Base-by-base conservation (phyloP, 2,888 invertebrate genomes). In the Oscheius sp. region DNA sequence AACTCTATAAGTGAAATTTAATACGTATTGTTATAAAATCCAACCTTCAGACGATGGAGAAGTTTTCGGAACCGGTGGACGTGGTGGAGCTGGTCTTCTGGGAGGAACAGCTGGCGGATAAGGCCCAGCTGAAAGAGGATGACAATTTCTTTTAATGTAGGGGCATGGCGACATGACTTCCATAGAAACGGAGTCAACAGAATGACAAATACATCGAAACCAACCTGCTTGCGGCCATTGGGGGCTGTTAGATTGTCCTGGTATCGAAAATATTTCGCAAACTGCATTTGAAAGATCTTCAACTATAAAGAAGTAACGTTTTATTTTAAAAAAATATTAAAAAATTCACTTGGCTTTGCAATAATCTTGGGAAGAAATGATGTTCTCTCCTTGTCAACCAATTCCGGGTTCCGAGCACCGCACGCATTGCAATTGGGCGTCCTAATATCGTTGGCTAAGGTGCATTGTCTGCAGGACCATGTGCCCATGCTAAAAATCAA, bases 391-490 rank as follows among this genome's bases (percentile, higher is more conserved):
- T 76, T 49, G 29, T 71, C 23, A 21, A 49, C 41, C 18, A 53
- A 45, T 16, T 16, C 18, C 6, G 78, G 80, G 21, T 72, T 76
- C 55, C 74, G 74, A 12, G 77, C 75, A n/a, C 78, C 78, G 45
- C 80, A 81, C 18, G 78, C 80, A 27, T 75, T 53, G 66, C 80
- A 81, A 9, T 68, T n/a, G 5, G 35, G 58, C 23, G 46, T 13
- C 16, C 25, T 18, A 0, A 45, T 59, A 12, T 74, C 61, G 64
- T 81, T 81, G 63, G 74, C 64, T 3, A 81, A 74, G 27, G 80
- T 81, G 53, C 80, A 81, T 45, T 77, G 73, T n/a, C 56, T 25
- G 72, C 80, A 81, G 43, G 56, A 73, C 80, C 80, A 81, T 66
- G 74, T 49, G 29, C 70, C 52, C 80, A 80, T 77, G 29, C 27